A percentile compares a stretch with the other conserved stretches of the same genome.
Evolutionary conservation across 2,888 invertebrate genomes (phyloP).

Genomic region (Halictus quadricinctus): DNA sequence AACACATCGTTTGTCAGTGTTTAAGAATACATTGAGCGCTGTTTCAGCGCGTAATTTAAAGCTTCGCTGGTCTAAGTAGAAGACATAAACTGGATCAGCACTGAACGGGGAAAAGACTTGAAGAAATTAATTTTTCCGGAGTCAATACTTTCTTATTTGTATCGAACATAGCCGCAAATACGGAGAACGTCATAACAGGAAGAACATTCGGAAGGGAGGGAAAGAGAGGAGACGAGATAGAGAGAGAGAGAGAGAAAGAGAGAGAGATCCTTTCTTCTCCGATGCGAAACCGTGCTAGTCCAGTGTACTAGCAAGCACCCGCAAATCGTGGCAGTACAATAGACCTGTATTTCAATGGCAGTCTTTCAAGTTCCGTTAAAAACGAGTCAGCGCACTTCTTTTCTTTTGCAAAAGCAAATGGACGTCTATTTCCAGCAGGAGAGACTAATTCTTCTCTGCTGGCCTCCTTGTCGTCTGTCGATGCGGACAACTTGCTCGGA

Average conservation of each 20-base stretch:
- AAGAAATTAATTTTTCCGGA: background rate
- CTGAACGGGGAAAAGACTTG: background rate
- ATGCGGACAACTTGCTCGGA: conserved; percentile 34
- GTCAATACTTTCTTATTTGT: background rate
- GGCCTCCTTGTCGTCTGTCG: conserved; percentile 23
- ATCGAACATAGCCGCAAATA: background rate
- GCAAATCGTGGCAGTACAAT: conserved; percentile 48
- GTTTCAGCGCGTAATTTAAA: too few species aligned
- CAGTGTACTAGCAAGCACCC: conserved; percentile 10
- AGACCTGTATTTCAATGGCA: conserved; percentile 47
- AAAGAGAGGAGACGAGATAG: background rate
- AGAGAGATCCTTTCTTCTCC: conserved; percentile 24
- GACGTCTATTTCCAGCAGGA: conserved; percentile 20
- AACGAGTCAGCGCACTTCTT: conserved; percentile 45
- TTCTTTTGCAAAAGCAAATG: conserved; percentile 34
- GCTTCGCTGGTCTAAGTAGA: background rate
- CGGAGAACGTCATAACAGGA: conserved; percentile 7
- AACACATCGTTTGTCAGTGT: background rate
- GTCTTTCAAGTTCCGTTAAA: conserved; percentile 52
- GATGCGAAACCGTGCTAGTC: conserved; percentile 22
- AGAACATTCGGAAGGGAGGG: background rate
- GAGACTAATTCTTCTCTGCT: conserved; percentile 31
- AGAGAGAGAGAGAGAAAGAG: background rate
- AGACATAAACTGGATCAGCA: background rate
- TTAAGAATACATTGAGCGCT: background rate